Base-by-base conservation (phyloP, 2,888 invertebrate species). In the Dilophus febrilis region DNA sequence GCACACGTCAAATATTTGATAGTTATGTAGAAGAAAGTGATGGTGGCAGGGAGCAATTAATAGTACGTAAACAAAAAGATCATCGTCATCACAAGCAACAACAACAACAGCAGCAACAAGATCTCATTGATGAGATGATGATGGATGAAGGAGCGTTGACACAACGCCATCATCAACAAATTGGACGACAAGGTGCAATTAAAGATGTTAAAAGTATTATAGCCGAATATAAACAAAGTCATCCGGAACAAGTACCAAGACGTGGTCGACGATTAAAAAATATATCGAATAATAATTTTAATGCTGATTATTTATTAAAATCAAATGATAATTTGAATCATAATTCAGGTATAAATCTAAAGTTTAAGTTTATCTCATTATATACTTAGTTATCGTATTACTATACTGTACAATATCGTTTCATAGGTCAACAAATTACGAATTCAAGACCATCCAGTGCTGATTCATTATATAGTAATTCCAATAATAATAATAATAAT, bases 191-290 rank as follows among this genome's bases (percentile, higher is more conserved):
- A 53, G 77, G 82, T 0, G 75, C 80, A 1, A 77, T 79, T n/a
- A 72, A 83, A 43, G 83, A 86, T 55, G 84, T 85, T 0, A 76
- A 81, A 54, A 79, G 82, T 4, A 80, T 85, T 41, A 82, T 83
- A 51, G 83, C 82, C 1, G 84, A 84, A 54, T 81, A 81, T 53
- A 70, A 82, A 47, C 77, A 79, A 46, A 66, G 77, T 47, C 80
- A 83, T 59, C 80, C 82, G 0, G 81, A 84, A 47, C 64, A 73
- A 4, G 73, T 78, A 1, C 81, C 81, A 0, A 61, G 79, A 47
- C 68, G 79, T 48, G 75, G 76, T 4, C 64, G 75, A 19, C 59
- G 77, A 36, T 71, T 75, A 58, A 72, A 74, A 51, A 44, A 45
- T 67, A 14, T 67, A 67, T 40, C 66, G 65, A 0, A 65, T 58